Evolutionary conservation across 2,113 vertebrate species (phyloP).

Genomic region (Parus major): DNA sequence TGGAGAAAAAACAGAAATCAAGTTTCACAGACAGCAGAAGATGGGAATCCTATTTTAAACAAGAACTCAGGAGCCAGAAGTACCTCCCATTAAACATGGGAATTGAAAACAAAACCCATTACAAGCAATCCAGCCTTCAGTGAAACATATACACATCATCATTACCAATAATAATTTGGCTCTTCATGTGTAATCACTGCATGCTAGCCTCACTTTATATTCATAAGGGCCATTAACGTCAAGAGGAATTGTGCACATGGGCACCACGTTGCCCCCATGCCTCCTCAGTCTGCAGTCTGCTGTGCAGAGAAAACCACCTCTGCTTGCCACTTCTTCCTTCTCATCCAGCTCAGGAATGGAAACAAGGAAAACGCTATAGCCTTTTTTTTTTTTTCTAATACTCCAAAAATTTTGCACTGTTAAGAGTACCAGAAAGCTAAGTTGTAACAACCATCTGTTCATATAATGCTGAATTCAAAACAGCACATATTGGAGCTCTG

Average conservation of each 20-base stretch:
- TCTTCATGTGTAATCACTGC: conserved; percentile 13
- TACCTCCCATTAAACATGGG: background rate
- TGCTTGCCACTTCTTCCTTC: background rate
- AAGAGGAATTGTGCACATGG: background rate
- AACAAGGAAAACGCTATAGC: background rate
- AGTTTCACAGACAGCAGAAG: background rate
- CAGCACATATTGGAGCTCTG: background rate
- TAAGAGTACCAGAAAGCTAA: background rate
- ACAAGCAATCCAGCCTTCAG: background rate
- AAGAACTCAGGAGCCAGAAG: background rate
- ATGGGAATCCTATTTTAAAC: background rate
- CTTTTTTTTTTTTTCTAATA: background rate
- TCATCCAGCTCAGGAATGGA: background rate
- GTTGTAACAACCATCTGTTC: background rate
- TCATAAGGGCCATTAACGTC: background rate
- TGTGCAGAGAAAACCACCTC: background rate
- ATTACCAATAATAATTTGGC: conserved; percentile 33
- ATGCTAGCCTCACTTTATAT: background rate
- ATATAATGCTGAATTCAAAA: background rate
- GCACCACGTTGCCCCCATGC: accelerated
- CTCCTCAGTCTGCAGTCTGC: background rate
- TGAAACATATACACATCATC: background rate
- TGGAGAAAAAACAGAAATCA: background rate
- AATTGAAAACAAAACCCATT: conserved; percentile 32
- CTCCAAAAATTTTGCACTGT: background rate